Evolutionary conservation across 1,140 invertebrate genomes (phyloP).

Genomic region (Caenorhabditis latens): DNA sequence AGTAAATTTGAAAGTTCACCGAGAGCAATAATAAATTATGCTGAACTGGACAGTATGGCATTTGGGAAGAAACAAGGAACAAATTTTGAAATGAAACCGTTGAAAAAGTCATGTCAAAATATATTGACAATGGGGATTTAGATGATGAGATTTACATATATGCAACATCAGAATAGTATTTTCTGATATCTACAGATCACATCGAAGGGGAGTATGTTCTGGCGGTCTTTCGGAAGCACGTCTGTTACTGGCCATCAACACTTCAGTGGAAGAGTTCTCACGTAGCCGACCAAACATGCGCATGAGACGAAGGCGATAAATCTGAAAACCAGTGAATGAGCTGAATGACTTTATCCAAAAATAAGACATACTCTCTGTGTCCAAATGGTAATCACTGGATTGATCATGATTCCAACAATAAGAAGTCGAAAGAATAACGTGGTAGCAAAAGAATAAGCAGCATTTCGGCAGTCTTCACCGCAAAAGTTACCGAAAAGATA

Average conservation of each 20-base stretch:
- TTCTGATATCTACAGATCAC: slow-evolving; percentile 21
- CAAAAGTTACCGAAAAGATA: slow-evolving; percentile 68
- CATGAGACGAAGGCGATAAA: slow-evolving; percentile 39
- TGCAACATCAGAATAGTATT: not conserved
- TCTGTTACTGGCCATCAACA: slow-evolving; percentile 32
- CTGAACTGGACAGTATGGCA: slow-evolving; percentile 11
- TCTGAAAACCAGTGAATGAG: not conserved
- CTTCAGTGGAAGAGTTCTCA: slow-evolving; percentile 38
- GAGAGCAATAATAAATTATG: slow-evolving; percentile 51
- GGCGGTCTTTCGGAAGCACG: slow-evolving; percentile 16
- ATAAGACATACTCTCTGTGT: slow-evolving; percentile 66
- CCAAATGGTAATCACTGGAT: slow-evolving; percentile 71
- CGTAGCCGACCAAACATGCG: slow-evolving; percentile 17
- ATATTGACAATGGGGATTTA: not conserved
- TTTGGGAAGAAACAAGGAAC: not conserved
- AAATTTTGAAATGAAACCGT: not conserved
- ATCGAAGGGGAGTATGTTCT: slow-evolving; percentile 25
- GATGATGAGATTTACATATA: not conserved
- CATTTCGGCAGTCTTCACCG: slow-evolving; percentile 40
- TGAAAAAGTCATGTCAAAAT: not conserved
- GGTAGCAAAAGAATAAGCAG: slow-evolving; percentile 64
- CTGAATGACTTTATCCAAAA: not conserved
- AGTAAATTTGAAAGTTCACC: slow-evolving; percentile 39
- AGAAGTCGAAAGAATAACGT: slow-evolving; percentile 70
- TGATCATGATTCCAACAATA: slow-evolving; percentile 75